Evolutionary conservation across 1,140 invertebrate genomes (phyloP), one percentile per base, ranked within the genome.

Genomic region (Trichonephila clavipes): DNA sequence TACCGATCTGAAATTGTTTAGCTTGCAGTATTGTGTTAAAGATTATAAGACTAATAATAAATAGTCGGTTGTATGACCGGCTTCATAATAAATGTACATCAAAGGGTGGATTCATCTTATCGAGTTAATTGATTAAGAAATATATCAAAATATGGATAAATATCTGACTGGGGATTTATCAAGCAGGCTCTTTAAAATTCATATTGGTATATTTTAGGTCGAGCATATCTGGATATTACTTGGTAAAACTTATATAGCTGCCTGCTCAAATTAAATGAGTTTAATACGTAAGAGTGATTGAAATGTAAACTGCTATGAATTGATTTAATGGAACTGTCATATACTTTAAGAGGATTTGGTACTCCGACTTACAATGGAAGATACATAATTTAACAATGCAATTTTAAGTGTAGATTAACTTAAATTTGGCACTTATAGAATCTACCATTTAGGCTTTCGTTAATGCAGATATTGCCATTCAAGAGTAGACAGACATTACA

Each of bases 41-140:
- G 72, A 77, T 77, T 77, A 77, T 24, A 77, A 77, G 72, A 34
- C 72, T 77, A 77, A 77, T 28, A 34, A 77, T 77, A 77, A 34
- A 77, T 77, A 77, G 72, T 40, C 72, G 7, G 34, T 77, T 77
- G 72, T 34, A 77, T 18, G 6, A 77, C 34, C 34, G 72, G 34
- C 34, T 77, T 77, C 18, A 77, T 77, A 77, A 77, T 77, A 77
- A 77, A 77, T 77, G 28, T 40, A 34, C 72, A 77, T 77, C 72
- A 77, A 77, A 77, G 72, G 72, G 40, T 1, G 72, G 34, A 77
- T 77, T 77, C 34, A 77, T 77, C 72, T 77, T 77, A 77, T 77
- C 34, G 72, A 18, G 72, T 77, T 19, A 77, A 77, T 77, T 77
- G 72, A 77, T 77, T 40, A 77, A 40, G 69, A 77, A 77, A 77